A percentile compares a stretch with the other conserved stretches of the same genome.
phyloP scores from a whole-genome alignment of 2,113 vertebrate species.

The Cynopterus brachyotis region DNA sequence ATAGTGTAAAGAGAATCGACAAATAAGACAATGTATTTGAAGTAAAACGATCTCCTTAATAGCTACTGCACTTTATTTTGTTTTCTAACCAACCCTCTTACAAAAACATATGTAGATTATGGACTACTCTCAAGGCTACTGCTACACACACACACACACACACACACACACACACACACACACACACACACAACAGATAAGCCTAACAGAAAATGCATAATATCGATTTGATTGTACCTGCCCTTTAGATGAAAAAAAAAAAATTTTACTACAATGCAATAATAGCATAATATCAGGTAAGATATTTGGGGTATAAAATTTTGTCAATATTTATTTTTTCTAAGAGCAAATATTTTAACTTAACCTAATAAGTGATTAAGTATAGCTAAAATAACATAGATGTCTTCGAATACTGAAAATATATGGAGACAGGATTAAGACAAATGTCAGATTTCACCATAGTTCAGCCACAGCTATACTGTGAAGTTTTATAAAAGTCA shows the following conservation, averaged over 20 bases:
- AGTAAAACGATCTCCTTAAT: not conserved
- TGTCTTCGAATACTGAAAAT: not conserved
- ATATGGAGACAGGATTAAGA: not conserved
- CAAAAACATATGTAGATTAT: not conserved
- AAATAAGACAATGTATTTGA: slow-evolving; percentile 35
- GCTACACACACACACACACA: not conserved
- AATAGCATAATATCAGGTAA: not conserved
- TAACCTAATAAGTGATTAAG: not conserved
- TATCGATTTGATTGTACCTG: not conserved
- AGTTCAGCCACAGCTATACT: not conserved
- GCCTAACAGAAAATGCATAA: not conserved
- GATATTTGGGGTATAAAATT: not conserved
- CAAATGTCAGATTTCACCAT: not conserved
- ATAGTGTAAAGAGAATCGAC: slow-evolving; percentile 25
- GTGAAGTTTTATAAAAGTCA: not conserved
- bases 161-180: not conserved
- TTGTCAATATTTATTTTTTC: not conserved
- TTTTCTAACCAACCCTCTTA: not conserved
- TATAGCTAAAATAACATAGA: not conserved
- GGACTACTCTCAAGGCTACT: not conserved
- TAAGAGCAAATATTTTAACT: not conserved
- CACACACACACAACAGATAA: not conserved
- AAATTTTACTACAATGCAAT: not conserved
- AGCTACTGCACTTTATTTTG: not conserved
- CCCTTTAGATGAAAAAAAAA: not conserved